phyloP scores from a whole-genome alignment of 2,888 invertebrate species.

The Ochlodes sylvanus region DNA sequence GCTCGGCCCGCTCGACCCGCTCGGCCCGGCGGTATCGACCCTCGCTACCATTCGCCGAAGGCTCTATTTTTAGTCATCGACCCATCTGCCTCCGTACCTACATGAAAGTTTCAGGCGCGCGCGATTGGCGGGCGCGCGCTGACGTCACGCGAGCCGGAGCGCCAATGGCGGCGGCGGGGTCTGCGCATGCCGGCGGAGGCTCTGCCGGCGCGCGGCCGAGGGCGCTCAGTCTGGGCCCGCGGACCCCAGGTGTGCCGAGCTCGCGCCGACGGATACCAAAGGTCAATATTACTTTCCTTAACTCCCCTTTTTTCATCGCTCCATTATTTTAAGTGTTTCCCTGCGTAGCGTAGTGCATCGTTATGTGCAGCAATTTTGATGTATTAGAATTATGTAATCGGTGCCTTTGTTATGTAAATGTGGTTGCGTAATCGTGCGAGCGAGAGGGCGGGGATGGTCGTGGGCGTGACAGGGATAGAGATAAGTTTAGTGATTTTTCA shows the following conservation, averaged over 20 bases:
- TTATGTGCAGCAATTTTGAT: constrained; percentile 40
- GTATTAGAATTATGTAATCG: constrained; percentile 38
- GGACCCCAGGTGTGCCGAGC: constrained; percentile 80
- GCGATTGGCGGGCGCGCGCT: constrained; percentile 65
- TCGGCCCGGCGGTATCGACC: constrained; percentile 47
- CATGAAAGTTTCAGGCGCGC: constrained; percentile 73
- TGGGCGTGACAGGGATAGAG: constrained; percentile 48
- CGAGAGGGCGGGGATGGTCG: constrained; percentile 46
- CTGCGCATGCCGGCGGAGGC: constrained; percentile 72
- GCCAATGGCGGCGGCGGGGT: constrained; percentile 65
- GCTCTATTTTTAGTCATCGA: constrained; percentile 80
- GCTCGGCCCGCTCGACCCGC: too few species aligned
- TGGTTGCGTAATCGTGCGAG: constrained; percentile 49
- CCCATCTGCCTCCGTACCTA: constrained; percentile 72
- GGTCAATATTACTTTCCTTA: constrained; percentile 66
- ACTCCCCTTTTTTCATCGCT: constrained; percentile 49
- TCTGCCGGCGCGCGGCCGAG: constrained; percentile 59
- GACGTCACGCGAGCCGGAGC: constrained; percentile 67
- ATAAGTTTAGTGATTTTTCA: constrained; percentile 50
- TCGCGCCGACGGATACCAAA: constrained; percentile 64
- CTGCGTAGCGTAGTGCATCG: constrained; percentile 44
- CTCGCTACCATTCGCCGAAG: constrained; percentile 48
- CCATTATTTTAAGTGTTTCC: constrained; percentile 46
- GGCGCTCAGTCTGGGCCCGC: constrained; percentile 76
- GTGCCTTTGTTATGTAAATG: constrained; percentile 45